Conservation (phyloP, 2,113 vertebrate genomes). For the Rhabdomys dilectus region DNA sequence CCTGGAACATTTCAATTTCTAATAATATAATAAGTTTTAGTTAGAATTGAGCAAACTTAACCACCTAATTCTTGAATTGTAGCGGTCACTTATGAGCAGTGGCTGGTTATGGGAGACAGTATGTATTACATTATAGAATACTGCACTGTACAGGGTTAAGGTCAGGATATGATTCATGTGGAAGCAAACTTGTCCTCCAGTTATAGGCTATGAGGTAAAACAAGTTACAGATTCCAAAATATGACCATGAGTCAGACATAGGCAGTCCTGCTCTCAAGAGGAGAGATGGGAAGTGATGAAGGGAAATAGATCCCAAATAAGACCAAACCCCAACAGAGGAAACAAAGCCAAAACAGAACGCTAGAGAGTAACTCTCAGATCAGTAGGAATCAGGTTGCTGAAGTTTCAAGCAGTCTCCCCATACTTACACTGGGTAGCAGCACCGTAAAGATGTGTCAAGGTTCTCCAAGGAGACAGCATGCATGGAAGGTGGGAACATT, state of each 20-base stretch:
- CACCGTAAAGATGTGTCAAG: background rate
- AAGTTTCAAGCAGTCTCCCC: background rate
- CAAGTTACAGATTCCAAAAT: background rate
- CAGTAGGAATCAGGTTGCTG: fast-evolving
- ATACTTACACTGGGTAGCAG: background rate
- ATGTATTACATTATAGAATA: too few species aligned
- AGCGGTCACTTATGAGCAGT: background rate
- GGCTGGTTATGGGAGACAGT: background rate
- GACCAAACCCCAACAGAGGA: background rate
- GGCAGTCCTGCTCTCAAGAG: background rate
- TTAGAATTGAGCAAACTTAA: background rate
- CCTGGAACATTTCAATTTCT: background rate
- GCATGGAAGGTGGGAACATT: background rate
- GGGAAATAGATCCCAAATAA: background rate
- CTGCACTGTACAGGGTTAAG: background rate
- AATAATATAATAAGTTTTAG: background rate
- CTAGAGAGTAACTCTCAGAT: background rate
- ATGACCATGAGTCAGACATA: background rate
- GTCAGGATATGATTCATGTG: background rate
- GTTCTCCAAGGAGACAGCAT: background rate
- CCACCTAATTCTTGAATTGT: background rate
- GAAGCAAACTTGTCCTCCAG: background rate
- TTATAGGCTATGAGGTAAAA: background rate
- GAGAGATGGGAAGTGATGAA: background rate
- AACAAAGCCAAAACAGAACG: background rate